A percentile compares a stretch with the other conserved stretches of the same genome.
Conservation (phyloP, 2,888 invertebrate genomes). For the Phania funesta region DNA sequence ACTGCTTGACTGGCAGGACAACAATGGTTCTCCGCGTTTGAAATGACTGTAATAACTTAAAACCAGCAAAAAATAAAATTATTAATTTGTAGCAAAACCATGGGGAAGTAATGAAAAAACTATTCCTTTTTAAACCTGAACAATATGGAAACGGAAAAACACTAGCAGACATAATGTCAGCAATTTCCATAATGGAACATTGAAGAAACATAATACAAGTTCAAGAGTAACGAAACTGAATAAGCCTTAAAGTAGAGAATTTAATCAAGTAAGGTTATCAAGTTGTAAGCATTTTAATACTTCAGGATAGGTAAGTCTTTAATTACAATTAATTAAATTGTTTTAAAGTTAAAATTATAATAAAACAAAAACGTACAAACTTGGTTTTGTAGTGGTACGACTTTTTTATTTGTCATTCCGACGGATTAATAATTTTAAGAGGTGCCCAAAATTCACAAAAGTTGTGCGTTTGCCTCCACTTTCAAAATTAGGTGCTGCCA, state of each 20-base stretch:
- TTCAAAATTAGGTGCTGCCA: too few species aligned
- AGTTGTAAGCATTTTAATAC: neutral
- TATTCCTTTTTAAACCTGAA: conserved; percentile 23
- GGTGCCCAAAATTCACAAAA: too few species aligned
- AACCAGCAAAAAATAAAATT: conserved; percentile 24
- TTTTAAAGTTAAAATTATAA: too few species aligned
- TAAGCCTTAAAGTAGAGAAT: neutral
- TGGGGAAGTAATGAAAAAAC: neutral
- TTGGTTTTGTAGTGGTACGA: too few species aligned
- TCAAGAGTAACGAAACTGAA: conserved; percentile 51
- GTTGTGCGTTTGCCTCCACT: too few species aligned
- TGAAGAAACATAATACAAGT: conserved; percentile 35
- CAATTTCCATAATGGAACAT: conserved; percentile 41
- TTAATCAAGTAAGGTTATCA: neutral
- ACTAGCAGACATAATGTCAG: conserved; percentile 48
- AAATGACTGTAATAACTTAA: conserved; percentile 22
- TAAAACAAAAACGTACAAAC: too few species aligned
- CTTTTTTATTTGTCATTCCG: too few species aligned
- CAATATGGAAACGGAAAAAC: neutral
- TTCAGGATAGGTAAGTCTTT: too few species aligned
- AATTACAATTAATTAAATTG: too few species aligned
- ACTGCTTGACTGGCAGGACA: neutral
- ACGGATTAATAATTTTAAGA: too few species aligned
- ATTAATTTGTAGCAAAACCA: neutral
- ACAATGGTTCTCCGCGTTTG: neutral